Evolutionary conservation across 1,140 invertebrate species (phyloP), one percentile per base, ranked within the genome.

Genomic region (Thaumatotibia leucotreta): DNA sequence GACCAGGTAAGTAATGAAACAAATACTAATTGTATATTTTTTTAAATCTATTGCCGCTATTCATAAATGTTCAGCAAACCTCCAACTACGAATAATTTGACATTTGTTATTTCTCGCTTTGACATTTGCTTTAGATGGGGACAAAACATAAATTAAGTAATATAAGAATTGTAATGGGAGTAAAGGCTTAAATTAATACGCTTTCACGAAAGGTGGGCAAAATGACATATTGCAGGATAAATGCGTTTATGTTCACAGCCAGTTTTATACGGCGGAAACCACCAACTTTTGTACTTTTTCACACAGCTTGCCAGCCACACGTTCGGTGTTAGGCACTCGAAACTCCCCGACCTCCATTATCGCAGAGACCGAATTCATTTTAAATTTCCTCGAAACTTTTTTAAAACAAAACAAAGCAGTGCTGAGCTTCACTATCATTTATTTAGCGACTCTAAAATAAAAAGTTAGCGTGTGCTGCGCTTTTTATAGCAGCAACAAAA

Each of bases 271-370:
- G 54, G 64, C 45, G 64, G 62, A 63, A 49, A 65, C 67, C 63
- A 70, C 68, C 52, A 86, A 88, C 81, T 88, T 86, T 83, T 78
- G 72, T 77, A 83, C 80, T 87, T 87, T 83, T 86, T 88, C 82
- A 87, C 79, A 68, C 69, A 72, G 79, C 76, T 81, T 84, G 84
- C 84, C 86, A 89, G 72, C 77, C 81, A 75, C 86, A 86, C 82
- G 77, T 77, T 75, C 82, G 79, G 80, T 82, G 84, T 86, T 84
- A 82, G 52, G 24, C 6, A 58, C 82, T 74, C 76, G 70, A 80
- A 87, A 87, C 83, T 87, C 83, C 69, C 66, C 39, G 77, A 82
- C 79, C 77, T 85, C 81, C 81, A 87, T 89, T 89, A 89, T 86
- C 85, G 82, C 79, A 74, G 72, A 72, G 77, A 79, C 80, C 70